Percentiles rank a stretch among this genome's conserved stretches.
These are phyloP conservation scores for Troides helena DNA, from an alignment of 2,888 invertebrate genomes.

Conservation along the genomic window DNA sequence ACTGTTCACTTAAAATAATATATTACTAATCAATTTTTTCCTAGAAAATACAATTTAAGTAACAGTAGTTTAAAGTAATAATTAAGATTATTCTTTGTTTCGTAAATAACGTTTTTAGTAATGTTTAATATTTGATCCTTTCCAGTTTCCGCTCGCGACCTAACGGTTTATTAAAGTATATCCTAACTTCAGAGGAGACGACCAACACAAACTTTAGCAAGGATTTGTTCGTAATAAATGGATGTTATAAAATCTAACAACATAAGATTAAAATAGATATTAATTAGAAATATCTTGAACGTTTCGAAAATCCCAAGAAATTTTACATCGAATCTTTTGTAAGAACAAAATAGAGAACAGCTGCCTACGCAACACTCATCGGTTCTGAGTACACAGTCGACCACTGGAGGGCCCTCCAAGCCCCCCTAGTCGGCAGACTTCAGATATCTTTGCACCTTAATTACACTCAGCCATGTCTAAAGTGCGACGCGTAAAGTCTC, in stretches of 20 bases:
- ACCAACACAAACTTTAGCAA: neutral
- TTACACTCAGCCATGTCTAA: slow-evolving; percentile 66
- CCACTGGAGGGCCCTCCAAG: slow-evolving; percentile 66
- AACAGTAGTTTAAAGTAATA: too few relatives aligned
- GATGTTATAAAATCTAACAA: neutral
- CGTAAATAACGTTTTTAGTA: too few relatives aligned
- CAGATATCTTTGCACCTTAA: slow-evolving; percentile 79
- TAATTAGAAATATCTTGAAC: slow-evolving; percentile 17
- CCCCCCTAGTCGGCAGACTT: slow-evolving; percentile 66
- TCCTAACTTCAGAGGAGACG: too few relatives aligned
- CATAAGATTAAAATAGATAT: neutral
- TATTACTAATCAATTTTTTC: too few relatives aligned
- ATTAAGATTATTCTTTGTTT: too few relatives aligned
- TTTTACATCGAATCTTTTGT: slow-evolving; percentile 70
- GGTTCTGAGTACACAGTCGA: slow-evolving; percentile 67
- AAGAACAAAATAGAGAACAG: slow-evolving; percentile 58
- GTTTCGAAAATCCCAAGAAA: slow-evolving; percentile 58
- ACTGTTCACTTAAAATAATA: neutral
- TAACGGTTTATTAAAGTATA: too few relatives aligned
- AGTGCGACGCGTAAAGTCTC: slow-evolving; percentile 69
- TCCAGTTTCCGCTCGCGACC: too few relatives aligned
- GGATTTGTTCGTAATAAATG: neutral
- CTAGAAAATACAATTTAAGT: too few relatives aligned
- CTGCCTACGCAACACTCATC: slow-evolving; percentile 71
- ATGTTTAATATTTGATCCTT: too few relatives aligned